A percentile compares a stretch with the other conserved stretches of the same genome.
These are phyloP conservation scores for Drosophila nebulosa DNA, from an alignment of 1,140 invertebrate genomes.

Conservation along the genomic window DNA sequence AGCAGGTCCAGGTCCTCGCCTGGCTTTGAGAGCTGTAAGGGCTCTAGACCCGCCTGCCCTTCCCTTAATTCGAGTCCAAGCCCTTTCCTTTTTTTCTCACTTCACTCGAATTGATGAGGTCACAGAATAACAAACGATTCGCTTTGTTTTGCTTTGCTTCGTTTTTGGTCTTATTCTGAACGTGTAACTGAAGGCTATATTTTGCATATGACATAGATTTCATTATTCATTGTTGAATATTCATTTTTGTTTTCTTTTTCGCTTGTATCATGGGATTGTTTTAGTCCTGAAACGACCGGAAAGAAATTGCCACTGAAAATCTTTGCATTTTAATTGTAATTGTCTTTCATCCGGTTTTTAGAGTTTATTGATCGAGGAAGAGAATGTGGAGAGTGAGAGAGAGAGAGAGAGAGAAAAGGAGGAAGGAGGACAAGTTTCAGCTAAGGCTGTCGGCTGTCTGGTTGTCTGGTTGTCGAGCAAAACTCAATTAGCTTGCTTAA, in stretches of 20 bases:
- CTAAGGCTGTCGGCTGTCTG: constrained; percentile 2
- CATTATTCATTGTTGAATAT: constrained; percentile 17
- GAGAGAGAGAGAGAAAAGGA: background rate
- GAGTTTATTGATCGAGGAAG: constrained; percentile 43
- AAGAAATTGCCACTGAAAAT: constrained; percentile 15
- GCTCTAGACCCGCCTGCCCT: too few relatives aligned
- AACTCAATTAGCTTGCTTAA: constrained; percentile 64
- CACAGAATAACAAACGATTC: background rate
- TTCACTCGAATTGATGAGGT: background rate
- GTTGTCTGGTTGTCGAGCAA: background rate
- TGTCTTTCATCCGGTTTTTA: constrained; percentile 37
- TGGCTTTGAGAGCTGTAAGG: too few relatives aligned
- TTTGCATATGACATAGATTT: constrained; percentile 65
- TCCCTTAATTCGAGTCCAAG: too few relatives aligned
- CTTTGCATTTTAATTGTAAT: constrained; percentile 29
- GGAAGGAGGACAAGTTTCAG: constrained; percentile 3
- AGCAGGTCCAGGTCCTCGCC: too few relatives aligned
- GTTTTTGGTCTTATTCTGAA: background rate
- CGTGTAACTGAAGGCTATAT: background rate
- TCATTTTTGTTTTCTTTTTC: background rate
- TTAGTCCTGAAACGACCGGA: constrained; percentile 39
- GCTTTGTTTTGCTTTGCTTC: background rate
- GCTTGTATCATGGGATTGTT: constrained; percentile 35
- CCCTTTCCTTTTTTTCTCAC: too few relatives aligned
- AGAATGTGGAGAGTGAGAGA: background rate